Evolutionary conservation across 2,888 invertebrate genomes (phyloP).

Genomic region (Acrobasis consociella): DNA sequence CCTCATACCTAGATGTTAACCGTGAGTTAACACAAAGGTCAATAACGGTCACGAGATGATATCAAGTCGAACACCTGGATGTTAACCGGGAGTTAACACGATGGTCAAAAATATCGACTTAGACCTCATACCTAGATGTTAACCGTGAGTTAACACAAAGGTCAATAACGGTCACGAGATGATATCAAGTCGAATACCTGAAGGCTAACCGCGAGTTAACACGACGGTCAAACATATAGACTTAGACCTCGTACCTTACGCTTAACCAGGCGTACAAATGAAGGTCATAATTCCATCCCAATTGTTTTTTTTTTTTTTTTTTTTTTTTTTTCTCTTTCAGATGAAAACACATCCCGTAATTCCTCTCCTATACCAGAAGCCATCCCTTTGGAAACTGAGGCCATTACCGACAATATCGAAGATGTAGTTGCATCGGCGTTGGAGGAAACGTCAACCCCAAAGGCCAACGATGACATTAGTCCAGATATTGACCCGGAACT

Average conservation of each 20-base stretch:
- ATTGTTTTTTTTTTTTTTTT: no score
- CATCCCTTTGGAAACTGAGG: no score
- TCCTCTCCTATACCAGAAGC: no score
- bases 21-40: slow-evolving; percentile 8
- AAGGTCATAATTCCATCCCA: no score
- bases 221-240: no score
- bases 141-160: slow-evolving; percentile 12
- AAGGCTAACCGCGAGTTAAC: no score
- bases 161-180: background rate
- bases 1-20: background rate
- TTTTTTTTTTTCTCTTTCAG: background rate
- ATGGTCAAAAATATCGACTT: background rate
- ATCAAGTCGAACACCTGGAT: slow-evolving; percentile 2
- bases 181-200: background rate
- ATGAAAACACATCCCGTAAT: background rate
- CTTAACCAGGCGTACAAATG: no score
- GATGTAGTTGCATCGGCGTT: slow-evolving; percentile 23
- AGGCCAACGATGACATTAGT: slow-evolving; percentile 13
- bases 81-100: slow-evolving; percentile 21
- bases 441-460: background rate
- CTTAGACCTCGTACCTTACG: no score
- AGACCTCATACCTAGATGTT: background rate
- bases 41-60: background rate
- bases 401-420: background rate
- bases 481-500: slow-evolving; percentile 29